Percentiles rank a stretch among this genome's conserved stretches.
Conservation (phyloP, 1,140 invertebrate species). For the Wiebesia pumilae region DNA sequence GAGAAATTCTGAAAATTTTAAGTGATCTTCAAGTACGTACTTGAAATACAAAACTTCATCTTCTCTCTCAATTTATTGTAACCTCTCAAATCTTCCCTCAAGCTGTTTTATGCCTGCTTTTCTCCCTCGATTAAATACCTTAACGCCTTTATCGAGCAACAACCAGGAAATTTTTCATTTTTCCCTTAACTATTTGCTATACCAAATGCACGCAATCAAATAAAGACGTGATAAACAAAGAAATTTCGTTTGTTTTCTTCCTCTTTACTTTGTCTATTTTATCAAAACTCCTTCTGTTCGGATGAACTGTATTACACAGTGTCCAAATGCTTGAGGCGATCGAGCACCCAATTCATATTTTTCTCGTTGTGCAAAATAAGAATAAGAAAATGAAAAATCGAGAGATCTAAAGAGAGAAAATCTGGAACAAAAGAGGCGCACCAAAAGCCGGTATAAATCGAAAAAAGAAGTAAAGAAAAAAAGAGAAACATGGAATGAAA, state of each 20-base stretch:
- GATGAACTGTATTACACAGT: neutral
- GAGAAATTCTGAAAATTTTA: constrained; percentile 34
- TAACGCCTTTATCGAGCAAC: neutral
- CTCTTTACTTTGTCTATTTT: neutral
- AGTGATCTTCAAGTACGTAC: constrained; percentile 29
- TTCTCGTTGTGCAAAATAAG: neutral
- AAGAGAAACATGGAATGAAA: neutral
- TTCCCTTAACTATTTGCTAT: neutral
- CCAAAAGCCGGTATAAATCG: neutral
- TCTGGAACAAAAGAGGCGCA: constrained; percentile 4
- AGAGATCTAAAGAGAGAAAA: neutral
- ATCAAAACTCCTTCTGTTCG: constrained; percentile 5
- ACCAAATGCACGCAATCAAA: neutral
- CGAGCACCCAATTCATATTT: constrained; percentile 41
- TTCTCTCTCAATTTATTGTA: neutral
- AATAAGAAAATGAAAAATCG: neutral
- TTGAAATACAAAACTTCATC: constrained; percentile 31
- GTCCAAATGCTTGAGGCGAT: neutral
- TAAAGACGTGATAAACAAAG: constrained; percentile 9
- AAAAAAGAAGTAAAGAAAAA: neutral
- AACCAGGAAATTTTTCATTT: constrained; percentile 37
- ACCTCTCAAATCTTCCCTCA: constrained; percentile 11
- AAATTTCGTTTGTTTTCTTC: neutral
- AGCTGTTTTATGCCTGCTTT: constrained; percentile 27
- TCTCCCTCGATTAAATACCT: constrained; percentile 27